Evolutionary conservation across 2,888 invertebrate species (phyloP), one percentile per base, ranked within the genome.

Genomic region (Aelia acuminata): DNA sequence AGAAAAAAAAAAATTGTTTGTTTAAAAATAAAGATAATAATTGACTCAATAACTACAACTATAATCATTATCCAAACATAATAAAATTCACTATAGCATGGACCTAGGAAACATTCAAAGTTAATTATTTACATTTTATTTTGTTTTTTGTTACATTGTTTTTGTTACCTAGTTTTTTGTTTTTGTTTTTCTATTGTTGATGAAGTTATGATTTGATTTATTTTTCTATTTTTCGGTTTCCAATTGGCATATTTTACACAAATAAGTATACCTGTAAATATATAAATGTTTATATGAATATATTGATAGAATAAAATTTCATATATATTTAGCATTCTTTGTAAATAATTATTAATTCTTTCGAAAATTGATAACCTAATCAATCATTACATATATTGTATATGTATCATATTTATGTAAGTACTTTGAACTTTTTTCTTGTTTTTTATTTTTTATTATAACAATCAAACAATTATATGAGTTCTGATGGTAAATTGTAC

Each of bases 81-180:
- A 43, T 43, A 80, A n/a, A 80, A 80, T 39, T n/a, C 22, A 75
- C 11, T 75, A 39, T 80, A 80, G 80, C 43, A 80, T 43, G 80
- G 80, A 80, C 80, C 80, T 80, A 80, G 43, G 80, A 80, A 39
- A 13, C 11, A 13, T 80, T 80, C 43, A 2, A 22, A 39, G 35
- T n/a, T n/a, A n/a, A n/a, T n/a, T n/a, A n/a, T 57, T 57, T 26
- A 7, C 7, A 53, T n/a, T 57, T 57, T 57, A 57, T 57, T 57
- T 57, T 57, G 8, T 57, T 3, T 4, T 57, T 35, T 35, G 31
- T 35, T 70, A 18, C 31, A 70, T 35, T 35, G n/a, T 70, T 7
- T 70, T 18, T 15, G 63, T 63, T 15, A 7, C 1, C 13, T 35
- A n/a, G 18, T 35, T 70, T 63, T 63, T 57, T 13, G 20, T 50